Evolutionary conservation across 2,113 vertebrate genomes (phyloP).

Genomic region (Daboia siamensis): DNA sequence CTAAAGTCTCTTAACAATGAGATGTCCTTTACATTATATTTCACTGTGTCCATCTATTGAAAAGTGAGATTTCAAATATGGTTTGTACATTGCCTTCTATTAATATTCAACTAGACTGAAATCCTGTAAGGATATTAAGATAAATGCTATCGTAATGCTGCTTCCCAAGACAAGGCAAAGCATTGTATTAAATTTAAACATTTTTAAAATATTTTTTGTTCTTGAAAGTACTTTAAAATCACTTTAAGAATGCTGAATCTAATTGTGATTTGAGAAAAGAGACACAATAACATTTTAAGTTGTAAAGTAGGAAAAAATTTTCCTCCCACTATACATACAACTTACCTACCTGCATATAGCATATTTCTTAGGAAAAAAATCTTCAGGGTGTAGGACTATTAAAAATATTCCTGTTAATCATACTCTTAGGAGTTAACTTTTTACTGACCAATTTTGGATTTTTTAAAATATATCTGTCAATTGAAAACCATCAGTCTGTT

Average conservation of each 20-base stretch:
- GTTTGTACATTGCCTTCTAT: constrained; percentile 10
- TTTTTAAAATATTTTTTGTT: constrained; percentile 16
- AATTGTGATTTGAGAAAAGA: constrained; percentile 41
- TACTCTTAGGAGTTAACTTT: constrained; percentile 23
- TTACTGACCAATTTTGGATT: constrained; percentile 57
- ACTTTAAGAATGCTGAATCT: constrained; percentile 26
- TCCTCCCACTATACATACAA: constrained; percentile 11
- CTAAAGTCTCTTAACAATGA: constrained; percentile 45
- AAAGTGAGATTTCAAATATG: background rate
- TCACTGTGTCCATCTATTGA: background rate
- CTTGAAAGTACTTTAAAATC: constrained; percentile 31
- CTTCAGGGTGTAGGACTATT: background rate
- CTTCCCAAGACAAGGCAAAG: background rate
- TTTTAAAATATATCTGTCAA: constrained; percentile 61
- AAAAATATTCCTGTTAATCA: background rate
- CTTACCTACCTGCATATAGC: background rate
- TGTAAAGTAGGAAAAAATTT: constrained; percentile 5
- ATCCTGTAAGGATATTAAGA: background rate
- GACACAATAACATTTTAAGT: constrained; percentile 7
- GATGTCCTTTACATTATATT: constrained; percentile 30
- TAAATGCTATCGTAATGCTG: constrained; percentile 10
- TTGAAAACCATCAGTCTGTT: constrained; percentile 60
- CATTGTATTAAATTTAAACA: background rate
- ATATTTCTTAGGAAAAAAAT: background rate
- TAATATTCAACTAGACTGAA: constrained; percentile 15